phyloP scores from a whole-genome alignment of 2,888 invertebrate species.

The Adelognathus sp. region DNA sequence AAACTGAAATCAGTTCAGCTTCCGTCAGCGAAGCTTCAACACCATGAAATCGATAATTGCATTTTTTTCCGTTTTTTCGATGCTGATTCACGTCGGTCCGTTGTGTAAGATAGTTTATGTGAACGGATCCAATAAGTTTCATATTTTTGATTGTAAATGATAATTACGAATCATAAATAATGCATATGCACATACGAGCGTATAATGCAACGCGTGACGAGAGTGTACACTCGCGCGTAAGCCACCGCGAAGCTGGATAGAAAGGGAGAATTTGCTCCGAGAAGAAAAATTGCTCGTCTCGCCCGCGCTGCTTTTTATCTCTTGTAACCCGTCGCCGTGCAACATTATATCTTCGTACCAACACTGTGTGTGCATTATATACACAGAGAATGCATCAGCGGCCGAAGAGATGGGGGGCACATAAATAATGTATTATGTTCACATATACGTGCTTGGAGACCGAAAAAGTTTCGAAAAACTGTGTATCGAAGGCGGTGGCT shows the following conservation, averaged over 20 bases:
- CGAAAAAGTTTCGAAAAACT: slow-evolving; percentile 50
- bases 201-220: slow-evolving; percentile 44
- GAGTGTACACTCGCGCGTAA: slow-evolving; percentile 16
- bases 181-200: slow-evolving; percentile 51
- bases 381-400: slow-evolving; percentile 17
- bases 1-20: no score
- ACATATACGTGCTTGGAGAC: slow-evolving; percentile 56
- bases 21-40: no score
- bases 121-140: no score
- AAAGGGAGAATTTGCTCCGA: slow-evolving; percentile 49
- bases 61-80: no score
- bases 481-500: slow-evolving; percentile 12
- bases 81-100: no score
- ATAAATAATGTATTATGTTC: slow-evolving; percentile 53
- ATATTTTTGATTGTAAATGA: slow-evolving; percentile 1
- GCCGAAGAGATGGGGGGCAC: slow-evolving; percentile 43
- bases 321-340: slow-evolving; percentile 35
- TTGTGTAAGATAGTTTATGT: no score
- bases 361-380: slow-evolving; percentile 3
- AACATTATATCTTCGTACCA: slow-evolving; percentile 34
- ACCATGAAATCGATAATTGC: no score
- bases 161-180: slow-evolving; percentile 58
- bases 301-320: slow-evolving; percentile 34
- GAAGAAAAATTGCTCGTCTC: slow-evolving; percentile 51
- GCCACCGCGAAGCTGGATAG: slow-evolving; percentile 60